A percentile compares a stretch with the other conserved stretches of the same genome.
Evolutionary conservation across 2,888 invertebrate genomes (phyloP).

Genomic region (Nebria brevicollis): DNA sequence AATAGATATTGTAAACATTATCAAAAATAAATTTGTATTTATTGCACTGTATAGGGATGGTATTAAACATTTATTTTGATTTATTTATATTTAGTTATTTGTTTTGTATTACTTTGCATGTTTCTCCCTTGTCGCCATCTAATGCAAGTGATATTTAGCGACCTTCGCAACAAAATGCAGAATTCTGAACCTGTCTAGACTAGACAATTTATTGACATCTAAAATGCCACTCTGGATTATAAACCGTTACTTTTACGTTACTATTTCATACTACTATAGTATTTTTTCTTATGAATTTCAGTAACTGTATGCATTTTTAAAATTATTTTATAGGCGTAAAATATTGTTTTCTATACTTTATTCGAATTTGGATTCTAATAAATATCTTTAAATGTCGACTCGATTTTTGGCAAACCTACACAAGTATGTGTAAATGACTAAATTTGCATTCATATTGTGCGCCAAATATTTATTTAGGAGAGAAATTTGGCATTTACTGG

Average conservation of each 20-base stretch:
- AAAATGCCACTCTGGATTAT: not conserved
- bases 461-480: not conserved
- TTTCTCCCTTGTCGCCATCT: not conserved
- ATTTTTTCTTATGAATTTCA: not conserved
- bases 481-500: not conserved
- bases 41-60: no score
- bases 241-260: conserved; percentile 5
- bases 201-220: conserved; percentile 15
- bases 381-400: conserved; percentile 19
- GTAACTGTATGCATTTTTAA: not conserved
- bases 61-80: no score
- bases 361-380: conserved; percentile 7
- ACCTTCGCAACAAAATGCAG: conserved; percentile 8
- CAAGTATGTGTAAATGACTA: not conserved
- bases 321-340: not conserved
- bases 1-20: no score
- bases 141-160: not conserved
- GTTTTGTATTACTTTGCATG: not conserved
- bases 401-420: conserved; percentile 6
- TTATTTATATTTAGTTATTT: no score
- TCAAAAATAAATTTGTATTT: no score
- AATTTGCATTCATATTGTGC: not conserved
- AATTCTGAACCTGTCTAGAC: conserved; percentile 15
- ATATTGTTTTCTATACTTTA: conserved; percentile 7
- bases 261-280: not conserved